A percentile compares a stretch with the other conserved stretches of the same genome.
phyloP scores from a whole-genome alignment of 2,888 invertebrate genomes.

The Nemurella pictetii region DNA sequence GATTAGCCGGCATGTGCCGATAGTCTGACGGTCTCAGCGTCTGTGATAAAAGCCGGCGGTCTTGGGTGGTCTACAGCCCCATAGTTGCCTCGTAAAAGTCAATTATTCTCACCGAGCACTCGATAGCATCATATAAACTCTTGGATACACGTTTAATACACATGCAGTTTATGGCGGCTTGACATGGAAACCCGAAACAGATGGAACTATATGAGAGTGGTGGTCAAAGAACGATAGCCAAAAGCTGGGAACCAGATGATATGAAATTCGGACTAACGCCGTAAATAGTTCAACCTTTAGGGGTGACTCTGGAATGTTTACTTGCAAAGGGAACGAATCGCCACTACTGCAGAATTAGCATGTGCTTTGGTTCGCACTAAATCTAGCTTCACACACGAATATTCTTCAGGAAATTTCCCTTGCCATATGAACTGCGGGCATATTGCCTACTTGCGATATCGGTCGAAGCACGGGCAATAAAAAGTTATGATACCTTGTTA shows the following conservation, averaged over 20 bases:
- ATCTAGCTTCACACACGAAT: background rate
- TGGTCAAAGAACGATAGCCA: background rate
- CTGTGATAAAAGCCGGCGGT: conserved; percentile 5
- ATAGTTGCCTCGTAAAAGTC: conserved; percentile 26
- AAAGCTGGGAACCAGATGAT: background rate
- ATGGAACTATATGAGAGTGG: background rate
- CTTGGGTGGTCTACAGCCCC: conserved; percentile 29
- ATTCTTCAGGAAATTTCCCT: background rate
- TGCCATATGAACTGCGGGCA: background rate
- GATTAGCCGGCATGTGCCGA: conserved; percentile 7
- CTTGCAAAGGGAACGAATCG: background rate
- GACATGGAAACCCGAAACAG: conserved; percentile 13
- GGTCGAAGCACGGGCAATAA: background rate
- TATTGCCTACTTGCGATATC: background rate
- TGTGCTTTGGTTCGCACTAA: no score
- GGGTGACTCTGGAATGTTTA: background rate
- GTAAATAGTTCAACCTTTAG: background rate
- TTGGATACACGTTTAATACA: background rate
- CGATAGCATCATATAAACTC: conserved; percentile 15
- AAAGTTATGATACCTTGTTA: background rate
- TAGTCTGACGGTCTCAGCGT: conserved; percentile 23
- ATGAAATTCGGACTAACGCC: background rate
- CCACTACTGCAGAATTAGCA: background rate
- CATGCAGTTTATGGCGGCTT: conserved; percentile 12
- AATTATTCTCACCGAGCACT: conserved; percentile 27